Base-by-base conservation (phyloP, 2,797 vertebrate species). In the Sebastes matsubarae region DNA sequence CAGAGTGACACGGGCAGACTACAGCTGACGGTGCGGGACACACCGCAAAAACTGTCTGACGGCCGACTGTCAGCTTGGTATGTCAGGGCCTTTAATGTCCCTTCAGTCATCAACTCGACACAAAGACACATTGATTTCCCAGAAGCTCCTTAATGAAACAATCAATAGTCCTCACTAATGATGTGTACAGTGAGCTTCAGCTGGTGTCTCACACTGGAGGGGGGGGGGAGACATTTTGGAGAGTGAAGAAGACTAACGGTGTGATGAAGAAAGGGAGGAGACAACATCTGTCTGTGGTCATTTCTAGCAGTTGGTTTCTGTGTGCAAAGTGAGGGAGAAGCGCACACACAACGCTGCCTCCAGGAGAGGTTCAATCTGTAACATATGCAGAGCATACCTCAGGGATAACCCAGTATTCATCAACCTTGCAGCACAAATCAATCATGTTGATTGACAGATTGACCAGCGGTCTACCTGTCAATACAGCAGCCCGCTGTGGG, bases 381-480 rank as follows among this genome's bases (percentile, higher is more conserved):
- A 9, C 58, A 30, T 6, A 52, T 52, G 20, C 50, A 11, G 16
- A 29, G 16, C 58, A 20, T 11, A 11, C 8, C 27, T 60, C 58
- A 30, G 58, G 27, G 27, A 20, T 20, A 20, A 60, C 27, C 18
- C 18, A 5, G 29, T 36, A 27, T 74, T 59, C 22, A 54, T 34
- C 66, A n/a, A 9, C 63, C 61, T 36, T 32, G 38, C 20, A 30
- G 68, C n/a, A 64, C 34, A 34, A 32, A 73, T 81, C 72, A 66
- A 81, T 81, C 64, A 42, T 16, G 29, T 9, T 70, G 81, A 81
- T 67, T 76, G 83, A 83, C 80, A 76, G 20, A 50, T 8, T 50
- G 63, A 50, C 64, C 59, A n/a, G 36, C 64, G 4, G 58, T 60
- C 58, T 9, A 10, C 29, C 2, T 5, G 32, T 80, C 52, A 7